Base-by-base conservation (phyloP, 2,113 vertebrate species). In the Gymnorhina tibicen region DNA sequence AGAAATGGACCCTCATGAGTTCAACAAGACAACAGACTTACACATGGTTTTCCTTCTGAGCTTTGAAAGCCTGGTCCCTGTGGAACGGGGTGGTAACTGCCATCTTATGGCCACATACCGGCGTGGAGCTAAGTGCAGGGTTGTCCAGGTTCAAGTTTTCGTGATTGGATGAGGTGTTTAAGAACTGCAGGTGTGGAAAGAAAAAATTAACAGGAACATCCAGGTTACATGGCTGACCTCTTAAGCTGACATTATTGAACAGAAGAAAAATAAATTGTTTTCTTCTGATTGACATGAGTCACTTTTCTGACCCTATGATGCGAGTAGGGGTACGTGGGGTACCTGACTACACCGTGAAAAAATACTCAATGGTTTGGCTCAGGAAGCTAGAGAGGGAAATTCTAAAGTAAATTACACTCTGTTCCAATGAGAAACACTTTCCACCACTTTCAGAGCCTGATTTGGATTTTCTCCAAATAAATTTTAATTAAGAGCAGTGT, bases 21-120 rank as follows among this genome's bases (percentile, higher is more conserved):
- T 37, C 0, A 0, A n/a, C n/a, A 73, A 63, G n/a, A 67, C 39
- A 47, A 67, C 55, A 17, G 10, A 98, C 99, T 98, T 98, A 99
- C 99, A 98, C 87, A 13, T 99, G 97, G 76, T 98, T 99, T 97
- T 99, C 99, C 96, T 99, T 99, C 86, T 99, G 99, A 50, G 97
- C 95, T 94, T 99, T 98, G 93, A 98, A 95, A 47, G 97, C 72
- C 91, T 99, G 99, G 74, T 99, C 98, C 80, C 98, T 97, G 83
- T 98, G 98, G 93, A 98, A 97, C 0, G 98, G 97, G 16, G 96
- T 83, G 93, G 97, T 95, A 84, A 98, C 97, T 87, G 98, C 94
- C 87, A 98, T 97, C 96, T 99, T 99, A 97, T 99, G 98, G 97
- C 98, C 95, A 96, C 97, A 99, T 37, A 99, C 97, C 0, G 98